phyloP scores from a whole-genome alignment of 2,888 invertebrate genomes.

The Anoplius nigerrimus region DNA sequence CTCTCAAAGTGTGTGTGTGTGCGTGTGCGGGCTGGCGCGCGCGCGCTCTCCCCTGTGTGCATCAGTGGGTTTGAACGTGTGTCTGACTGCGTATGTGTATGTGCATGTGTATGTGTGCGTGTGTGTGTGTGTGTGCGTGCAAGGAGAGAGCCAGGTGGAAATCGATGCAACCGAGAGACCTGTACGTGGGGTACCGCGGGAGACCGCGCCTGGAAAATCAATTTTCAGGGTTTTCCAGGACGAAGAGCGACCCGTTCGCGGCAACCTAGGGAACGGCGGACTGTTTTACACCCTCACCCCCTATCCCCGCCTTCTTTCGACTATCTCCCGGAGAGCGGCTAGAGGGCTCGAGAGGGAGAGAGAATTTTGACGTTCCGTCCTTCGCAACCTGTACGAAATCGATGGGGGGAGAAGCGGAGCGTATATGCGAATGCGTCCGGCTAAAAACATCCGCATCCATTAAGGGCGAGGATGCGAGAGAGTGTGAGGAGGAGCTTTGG shows the following conservation, averaged over 20 bases:
- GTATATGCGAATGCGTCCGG: not conserved
- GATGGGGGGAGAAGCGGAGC: not conserved
- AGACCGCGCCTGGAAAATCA: slow-evolving; percentile 69
- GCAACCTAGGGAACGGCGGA: slow-evolving; percentile 50
- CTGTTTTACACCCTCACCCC: slow-evolving; percentile 33
- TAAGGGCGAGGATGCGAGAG: not conserved
- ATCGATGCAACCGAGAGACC: slow-evolving; percentile 66
- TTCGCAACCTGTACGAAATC: not conserved
- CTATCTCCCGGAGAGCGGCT: too few relatives aligned
- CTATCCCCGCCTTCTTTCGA: slow-evolving; percentile 2
- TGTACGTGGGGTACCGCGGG: slow-evolving; percentile 55
- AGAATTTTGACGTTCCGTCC: not conserved
- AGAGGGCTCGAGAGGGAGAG: not conserved
- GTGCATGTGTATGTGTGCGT: slow-evolving; percentile 10
- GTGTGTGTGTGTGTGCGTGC: slow-evolving; percentile 17
- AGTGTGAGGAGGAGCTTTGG: too few relatives aligned
- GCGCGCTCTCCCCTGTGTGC: too few relatives aligned
- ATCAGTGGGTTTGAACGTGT: too few relatives aligned
- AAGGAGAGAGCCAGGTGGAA: slow-evolving; percentile 63
- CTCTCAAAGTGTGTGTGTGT: slow-evolving; percentile 5
- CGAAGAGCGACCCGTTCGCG: slow-evolving; percentile 51
- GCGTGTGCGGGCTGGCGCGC: slow-evolving; percentile 28
- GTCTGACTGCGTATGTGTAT: slow-evolving; percentile 29
- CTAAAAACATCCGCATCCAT: not conserved
- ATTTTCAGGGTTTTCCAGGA: slow-evolving; percentile 63